Conservation (phyloP, 2,113 vertebrate genomes). For the Siphamia tubifer region DNA sequence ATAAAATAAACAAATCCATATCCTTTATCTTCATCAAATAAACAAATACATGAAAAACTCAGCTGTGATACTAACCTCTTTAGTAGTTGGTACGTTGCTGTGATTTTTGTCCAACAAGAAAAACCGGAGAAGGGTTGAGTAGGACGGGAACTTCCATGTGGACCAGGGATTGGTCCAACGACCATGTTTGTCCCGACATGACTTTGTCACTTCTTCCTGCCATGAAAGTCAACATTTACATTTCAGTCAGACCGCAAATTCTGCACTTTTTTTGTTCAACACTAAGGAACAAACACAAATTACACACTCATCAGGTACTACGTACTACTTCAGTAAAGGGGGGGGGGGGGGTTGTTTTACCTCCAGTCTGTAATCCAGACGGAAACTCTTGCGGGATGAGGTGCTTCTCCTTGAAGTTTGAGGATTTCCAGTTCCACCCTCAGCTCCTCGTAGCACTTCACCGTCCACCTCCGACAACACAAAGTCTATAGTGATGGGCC, state of each 20-base stretch:
- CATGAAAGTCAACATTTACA: neutral
- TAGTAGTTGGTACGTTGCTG: conserved; percentile 65
- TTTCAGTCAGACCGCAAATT: neutral
- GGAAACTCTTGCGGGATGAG: conserved; percentile 71
- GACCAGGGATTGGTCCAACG: conserved; percentile 73
- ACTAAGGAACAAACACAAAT: neutral
- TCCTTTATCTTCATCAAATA: too few relatives aligned
- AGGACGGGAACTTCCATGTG: conserved; percentile 73
- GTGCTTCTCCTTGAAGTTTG: conserved; percentile 50
- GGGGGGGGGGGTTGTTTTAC: conserved; percentile 6
- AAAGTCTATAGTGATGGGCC: too few relatives aligned
- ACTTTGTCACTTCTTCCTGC: conserved; percentile 73
- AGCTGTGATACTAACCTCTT: conserved; percentile 51
- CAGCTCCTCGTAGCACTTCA: conserved; percentile 36
- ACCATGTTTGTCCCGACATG: conserved; percentile 62
- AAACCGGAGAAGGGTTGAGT: conserved; percentile 54
- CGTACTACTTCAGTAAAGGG: neutral
- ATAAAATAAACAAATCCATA: too few relatives aligned
- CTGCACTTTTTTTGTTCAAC: neutral
- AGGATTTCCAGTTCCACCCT: conserved; percentile 32
- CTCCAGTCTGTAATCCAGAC: conserved; percentile 70
- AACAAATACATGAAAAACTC: too few relatives aligned
- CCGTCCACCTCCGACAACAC: conserved; percentile 3
- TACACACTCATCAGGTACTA: neutral
- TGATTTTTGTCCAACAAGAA: conserved; percentile 62